phyloP scores from a whole-genome alignment of 2,113 vertebrate species.

The Megatriorchis doriae region DNA sequence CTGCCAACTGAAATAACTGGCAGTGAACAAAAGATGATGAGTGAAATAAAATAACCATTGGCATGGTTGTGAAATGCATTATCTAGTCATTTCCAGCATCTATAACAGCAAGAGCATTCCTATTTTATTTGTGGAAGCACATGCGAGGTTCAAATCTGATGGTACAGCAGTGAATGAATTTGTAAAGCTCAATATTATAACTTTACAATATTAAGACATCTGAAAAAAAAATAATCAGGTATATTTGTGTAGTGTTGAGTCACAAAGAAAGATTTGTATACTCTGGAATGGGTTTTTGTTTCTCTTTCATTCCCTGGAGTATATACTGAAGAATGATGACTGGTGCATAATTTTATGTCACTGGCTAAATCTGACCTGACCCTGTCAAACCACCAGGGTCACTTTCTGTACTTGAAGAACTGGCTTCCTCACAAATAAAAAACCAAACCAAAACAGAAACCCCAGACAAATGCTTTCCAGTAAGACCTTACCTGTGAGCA shows the following conservation, averaged over 20 bases:
- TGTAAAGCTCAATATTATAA: background rate
- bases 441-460: background rate
- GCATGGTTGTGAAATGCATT: constrained; percentile 47
- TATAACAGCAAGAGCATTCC: constrained; percentile 1
- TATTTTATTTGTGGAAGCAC: constrained; percentile 9
- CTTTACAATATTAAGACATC: background rate
- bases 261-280: background rate
- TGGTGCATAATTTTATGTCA: background rate
- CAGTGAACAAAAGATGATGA: constrained; percentile 59
- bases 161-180: background rate
- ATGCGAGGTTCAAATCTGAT: background rate
- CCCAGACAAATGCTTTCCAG: background rate
- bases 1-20: constrained; percentile 62
- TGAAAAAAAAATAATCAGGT: background rate
- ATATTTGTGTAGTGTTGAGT: background rate
- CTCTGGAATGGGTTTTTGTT: background rate
- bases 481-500: background rate
- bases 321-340: background rate
- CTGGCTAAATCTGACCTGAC: background rate
- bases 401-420: background rate
- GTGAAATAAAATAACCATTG: constrained; percentile 61
- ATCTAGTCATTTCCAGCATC: constrained; percentile 44
- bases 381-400: background rate
- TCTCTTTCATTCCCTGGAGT: background rate
- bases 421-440: background rate